Evolutionary conservation across 2,888 invertebrate genomes (phyloP).

Genomic region (Meloe dianella): DNA sequence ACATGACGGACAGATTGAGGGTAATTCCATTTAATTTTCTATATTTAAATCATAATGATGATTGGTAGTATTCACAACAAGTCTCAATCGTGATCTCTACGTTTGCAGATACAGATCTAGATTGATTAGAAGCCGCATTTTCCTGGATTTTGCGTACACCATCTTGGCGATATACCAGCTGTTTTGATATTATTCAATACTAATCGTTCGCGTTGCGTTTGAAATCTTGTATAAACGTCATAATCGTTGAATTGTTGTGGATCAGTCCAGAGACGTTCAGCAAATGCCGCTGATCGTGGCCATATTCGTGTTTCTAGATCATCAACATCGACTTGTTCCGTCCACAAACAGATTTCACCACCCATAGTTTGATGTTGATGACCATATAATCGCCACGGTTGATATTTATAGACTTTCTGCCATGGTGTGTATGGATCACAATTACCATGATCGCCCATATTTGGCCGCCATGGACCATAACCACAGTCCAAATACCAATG

Average conservation of each 20-base stretch:
- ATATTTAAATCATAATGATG: conserved; percentile 37
- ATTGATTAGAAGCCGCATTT: conserved; percentile 57
- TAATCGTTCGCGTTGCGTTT: conserved; percentile 68
- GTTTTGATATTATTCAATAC: conserved; percentile 67
- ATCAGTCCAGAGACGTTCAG: conserved; percentile 77
- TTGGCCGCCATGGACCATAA: conserved; percentile 81
- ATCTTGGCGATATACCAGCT: conserved; percentile 76
- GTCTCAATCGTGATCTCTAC: neutral
- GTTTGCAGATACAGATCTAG: neutral
- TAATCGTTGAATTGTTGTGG: conserved; percentile 58
- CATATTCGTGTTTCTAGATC: conserved; percentile 79
- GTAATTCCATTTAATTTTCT: neutral
- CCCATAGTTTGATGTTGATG: conserved; percentile 63
- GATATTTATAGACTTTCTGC: conserved; percentile 82
- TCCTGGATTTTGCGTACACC: conserved; percentile 75
- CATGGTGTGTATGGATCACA: conserved; percentile 85
- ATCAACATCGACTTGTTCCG: conserved; percentile 75
- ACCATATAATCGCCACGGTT: conserved; percentile 68
- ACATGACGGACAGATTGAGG: conserved; percentile 43
- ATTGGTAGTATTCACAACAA: neutral
- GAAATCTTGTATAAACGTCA: conserved; percentile 69
- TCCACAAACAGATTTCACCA: conserved; percentile 83
- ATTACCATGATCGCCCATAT: conserved; percentile 69
- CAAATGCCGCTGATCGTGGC: conserved; percentile 80
- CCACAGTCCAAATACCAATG: conserved; percentile 88